These are phyloP conservation scores for Osmerus mordax DNA, from an alignment of 2,113 vertebrate species.

Conservation along the genomic window DNA sequence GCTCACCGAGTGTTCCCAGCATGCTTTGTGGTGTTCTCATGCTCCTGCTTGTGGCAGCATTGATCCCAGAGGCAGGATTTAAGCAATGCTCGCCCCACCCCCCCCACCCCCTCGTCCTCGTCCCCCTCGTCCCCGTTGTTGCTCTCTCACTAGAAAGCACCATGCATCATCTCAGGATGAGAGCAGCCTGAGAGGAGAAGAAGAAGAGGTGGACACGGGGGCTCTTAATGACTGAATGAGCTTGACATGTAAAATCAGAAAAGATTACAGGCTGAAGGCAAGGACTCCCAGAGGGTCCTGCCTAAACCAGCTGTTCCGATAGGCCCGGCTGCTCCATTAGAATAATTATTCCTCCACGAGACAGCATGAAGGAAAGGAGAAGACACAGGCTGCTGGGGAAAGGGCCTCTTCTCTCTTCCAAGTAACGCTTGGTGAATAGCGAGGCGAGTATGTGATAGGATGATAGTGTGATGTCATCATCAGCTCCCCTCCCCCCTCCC, in stretches of 20 bases:
- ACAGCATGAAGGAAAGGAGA: slow-evolving; percentile 23
- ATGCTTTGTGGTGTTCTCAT: slow-evolving; percentile 35
- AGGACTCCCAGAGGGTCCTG: slow-evolving; percentile 40
- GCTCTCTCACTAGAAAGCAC: slow-evolving; percentile 41
- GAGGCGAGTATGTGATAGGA: neutral
- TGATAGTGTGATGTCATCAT: slow-evolving; percentile 44
- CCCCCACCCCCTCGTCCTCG: slow-evolving; percentile 17
- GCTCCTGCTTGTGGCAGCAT: neutral
- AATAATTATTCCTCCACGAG: slow-evolving; percentile 53
- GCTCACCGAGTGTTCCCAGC: slow-evolving; percentile 44
- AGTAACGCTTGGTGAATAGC: slow-evolving; percentile 17
- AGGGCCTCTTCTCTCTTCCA: slow-evolving; percentile 9
- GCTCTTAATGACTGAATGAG: slow-evolving; percentile 64
- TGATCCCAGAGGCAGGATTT: slow-evolving; percentile 51
- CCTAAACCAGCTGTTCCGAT: slow-evolving; percentile 59
- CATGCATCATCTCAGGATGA: slow-evolving; percentile 56
- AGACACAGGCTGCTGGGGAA: slow-evolving; percentile 18
- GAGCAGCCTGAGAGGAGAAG: slow-evolving; percentile 49
- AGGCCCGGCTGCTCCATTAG: slow-evolving; percentile 43
- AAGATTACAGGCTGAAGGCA: slow-evolving; percentile 60
- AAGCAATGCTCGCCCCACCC: slow-evolving; percentile 52
- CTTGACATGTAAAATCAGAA: slow-evolving; percentile 63
- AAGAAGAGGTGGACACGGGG: slow-evolving; percentile 50
- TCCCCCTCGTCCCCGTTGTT: neutral
- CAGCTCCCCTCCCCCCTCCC: slow-evolving; percentile 20